Base-by-base conservation (phyloP, 1,140 invertebrate genomes). In the Leptoteleia sp. region DNA sequence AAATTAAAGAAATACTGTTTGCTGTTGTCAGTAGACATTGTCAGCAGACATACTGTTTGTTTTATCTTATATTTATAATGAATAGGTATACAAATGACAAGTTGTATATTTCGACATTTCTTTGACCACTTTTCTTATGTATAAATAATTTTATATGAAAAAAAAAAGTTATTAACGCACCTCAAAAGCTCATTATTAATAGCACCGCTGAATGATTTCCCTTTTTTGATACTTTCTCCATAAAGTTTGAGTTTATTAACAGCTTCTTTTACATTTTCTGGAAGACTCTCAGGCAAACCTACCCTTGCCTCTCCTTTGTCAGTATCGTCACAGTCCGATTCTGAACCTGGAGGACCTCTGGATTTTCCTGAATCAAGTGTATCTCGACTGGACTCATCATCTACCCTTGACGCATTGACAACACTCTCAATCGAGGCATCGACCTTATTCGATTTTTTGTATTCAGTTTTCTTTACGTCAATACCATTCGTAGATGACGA, bases 121-220 rank as follows among this genome's bases (percentile, higher is more conserved):
- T n/a, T n/a, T n/a, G n/a, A n/a, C n/a, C n/a, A n/a, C n/a, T n/a
- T n/a, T n/a, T n/a, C n/a, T n/a, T n/a, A n/a, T n/a, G n/a, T n/a
- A n/a, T n/a, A n/a, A n/a, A n/a, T n/a, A n/a, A n/a, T n/a, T n/a
- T n/a, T n/a, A n/a, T n/a, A n/a, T n/a, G n/a, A n/a, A n/a, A n/a
- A n/a, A n/a, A n/a, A n/a, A n/a, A n/a, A n/a, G n/a, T n/a, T n/a
- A 4, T 3, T 22, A 1, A 47, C 75, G 88, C 89, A 94, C 93
- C 88, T 91, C 54, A 94, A 89, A 17, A 94, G 84, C 75, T 91
- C 85, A 19, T 85, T 87, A 82, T 93, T 94, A n/a, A 94, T 90
- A 73, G 90, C 81, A n/a, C 84, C 82, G 38, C 90, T 92, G 76
- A 94, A 94, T 82, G 93, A 92, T 84, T 93, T 93, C 17, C 91